Percentiles rank a stretch among this genome's conserved stretches.
Conservation (phyloP, 2,113 vertebrate species). For the Donacobius atricapilla region DNA sequence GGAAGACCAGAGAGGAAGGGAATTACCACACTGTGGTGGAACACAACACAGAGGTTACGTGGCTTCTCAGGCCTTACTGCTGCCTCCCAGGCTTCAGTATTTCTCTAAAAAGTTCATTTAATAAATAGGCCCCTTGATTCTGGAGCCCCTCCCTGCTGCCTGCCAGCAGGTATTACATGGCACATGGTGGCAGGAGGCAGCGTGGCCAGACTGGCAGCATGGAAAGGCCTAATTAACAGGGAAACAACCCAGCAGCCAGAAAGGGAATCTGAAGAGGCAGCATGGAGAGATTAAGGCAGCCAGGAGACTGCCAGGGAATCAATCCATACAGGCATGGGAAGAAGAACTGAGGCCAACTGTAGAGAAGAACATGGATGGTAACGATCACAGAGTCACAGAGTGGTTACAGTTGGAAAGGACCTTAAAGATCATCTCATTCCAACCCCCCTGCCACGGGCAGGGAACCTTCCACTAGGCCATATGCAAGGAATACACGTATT, state of each 20-base stretch:
- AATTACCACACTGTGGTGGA: neutral
- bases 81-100: neutral
- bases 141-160: neutral
- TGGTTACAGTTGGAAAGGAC: neutral
- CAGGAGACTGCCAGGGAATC: neutral
- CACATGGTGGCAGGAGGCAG: neutral
- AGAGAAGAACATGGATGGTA: neutral
- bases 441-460: neutral
- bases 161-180: neutral
- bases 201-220: neutral
- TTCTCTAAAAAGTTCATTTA: neutral
- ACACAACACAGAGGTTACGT: neutral
- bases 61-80: neutral
- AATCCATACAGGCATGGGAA: neutral
- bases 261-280: neutral
- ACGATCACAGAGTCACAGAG: neutral
- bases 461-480: neutral
- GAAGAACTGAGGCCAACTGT: neutral
- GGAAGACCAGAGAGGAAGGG: neutral
- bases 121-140: neutral
- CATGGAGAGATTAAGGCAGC: conserved; percentile 6
- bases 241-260: neutral
- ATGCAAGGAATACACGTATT: neutral
- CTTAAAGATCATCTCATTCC: neutral
- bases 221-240: neutral